Percentiles rank a stretch among this genome's conserved stretches.
Conservation (phyloP, 2,113 vertebrate species). For the human region DNA sequence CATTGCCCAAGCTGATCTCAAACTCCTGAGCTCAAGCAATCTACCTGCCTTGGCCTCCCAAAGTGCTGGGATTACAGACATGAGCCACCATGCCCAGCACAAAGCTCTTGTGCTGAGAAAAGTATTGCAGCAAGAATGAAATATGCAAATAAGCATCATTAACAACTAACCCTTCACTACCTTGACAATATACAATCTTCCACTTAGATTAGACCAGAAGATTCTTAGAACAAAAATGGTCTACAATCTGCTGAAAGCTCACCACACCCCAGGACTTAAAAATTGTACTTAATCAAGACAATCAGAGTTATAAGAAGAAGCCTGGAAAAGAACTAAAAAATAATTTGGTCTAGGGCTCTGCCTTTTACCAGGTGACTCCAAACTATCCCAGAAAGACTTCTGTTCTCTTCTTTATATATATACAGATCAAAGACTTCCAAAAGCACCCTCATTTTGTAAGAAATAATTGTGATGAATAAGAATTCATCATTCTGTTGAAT, state of each 20-base stretch:
- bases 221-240: background rate
- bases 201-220: background rate
- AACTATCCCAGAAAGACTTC: background rate
- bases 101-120: background rate
- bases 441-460: background rate
- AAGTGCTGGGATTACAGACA: too few species aligned
- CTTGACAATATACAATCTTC: background rate
- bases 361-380: background rate
- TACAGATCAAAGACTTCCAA: background rate
- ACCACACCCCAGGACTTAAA: background rate
- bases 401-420: constrained; percentile 17
- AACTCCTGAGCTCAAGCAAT: too few species aligned
- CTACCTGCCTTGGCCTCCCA: too few species aligned
- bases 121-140: background rate
- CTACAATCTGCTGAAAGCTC: background rate
- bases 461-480: background rate
- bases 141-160: background rate
- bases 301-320: background rate
- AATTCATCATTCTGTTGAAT: background rate
- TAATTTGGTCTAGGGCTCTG: background rate
- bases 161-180: background rate
- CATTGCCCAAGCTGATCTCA: too few species aligned
- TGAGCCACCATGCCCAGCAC: background rate
- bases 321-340: background rate
- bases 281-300: background rate